phyloP scores from a whole-genome alignment of 1,140 invertebrate species.

The Caligus rogercresseyi region DNA sequence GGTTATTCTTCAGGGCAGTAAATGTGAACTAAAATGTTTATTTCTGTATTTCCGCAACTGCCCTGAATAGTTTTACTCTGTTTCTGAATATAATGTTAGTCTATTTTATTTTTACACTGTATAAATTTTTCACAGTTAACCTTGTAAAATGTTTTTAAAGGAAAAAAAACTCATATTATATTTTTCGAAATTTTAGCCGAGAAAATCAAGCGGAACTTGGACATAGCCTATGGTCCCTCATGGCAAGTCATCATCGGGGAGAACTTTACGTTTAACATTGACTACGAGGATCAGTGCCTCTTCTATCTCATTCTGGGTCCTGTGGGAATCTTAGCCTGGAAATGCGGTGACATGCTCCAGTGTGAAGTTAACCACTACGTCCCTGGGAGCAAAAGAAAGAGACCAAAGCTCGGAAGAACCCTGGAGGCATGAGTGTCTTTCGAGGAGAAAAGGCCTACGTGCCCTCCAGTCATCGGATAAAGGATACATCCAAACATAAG shows the following conservation, averaged over 20 bases:
- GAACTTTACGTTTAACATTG: slow-evolving; percentile 3
- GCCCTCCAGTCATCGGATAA: background rate
- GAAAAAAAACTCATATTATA: too few species aligned
- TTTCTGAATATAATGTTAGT: too few species aligned
- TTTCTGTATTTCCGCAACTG: too few species aligned
- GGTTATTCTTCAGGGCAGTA: too few species aligned
- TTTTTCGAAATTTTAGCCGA: too few species aligned
- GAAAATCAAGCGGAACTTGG: slow-evolving; percentile 6
- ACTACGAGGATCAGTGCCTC: slow-evolving; percentile 4
- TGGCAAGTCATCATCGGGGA: slow-evolving; percentile 10
- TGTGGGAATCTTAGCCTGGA: slow-evolving; percentile 7
- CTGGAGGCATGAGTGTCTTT: background rate
- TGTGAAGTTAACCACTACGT: background rate
- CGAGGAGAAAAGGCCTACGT: background rate
- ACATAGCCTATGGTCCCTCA: slow-evolving; percentile 8
- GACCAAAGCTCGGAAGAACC: background rate
- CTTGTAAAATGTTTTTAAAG: too few species aligned
- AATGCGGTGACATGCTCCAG: background rate
- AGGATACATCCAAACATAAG: background rate
- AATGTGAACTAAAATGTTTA: too few species aligned
- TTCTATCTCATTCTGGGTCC: background rate
- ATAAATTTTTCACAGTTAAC: too few species aligned
- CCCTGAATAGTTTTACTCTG: too few species aligned
- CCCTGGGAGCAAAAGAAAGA: background rate
- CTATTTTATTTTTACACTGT: too few species aligned